A percentile compares a stretch with the other conserved stretches of the same genome.
Conservation (phyloP, 2,797 vertebrate species). For the Mus caroli region DNA sequence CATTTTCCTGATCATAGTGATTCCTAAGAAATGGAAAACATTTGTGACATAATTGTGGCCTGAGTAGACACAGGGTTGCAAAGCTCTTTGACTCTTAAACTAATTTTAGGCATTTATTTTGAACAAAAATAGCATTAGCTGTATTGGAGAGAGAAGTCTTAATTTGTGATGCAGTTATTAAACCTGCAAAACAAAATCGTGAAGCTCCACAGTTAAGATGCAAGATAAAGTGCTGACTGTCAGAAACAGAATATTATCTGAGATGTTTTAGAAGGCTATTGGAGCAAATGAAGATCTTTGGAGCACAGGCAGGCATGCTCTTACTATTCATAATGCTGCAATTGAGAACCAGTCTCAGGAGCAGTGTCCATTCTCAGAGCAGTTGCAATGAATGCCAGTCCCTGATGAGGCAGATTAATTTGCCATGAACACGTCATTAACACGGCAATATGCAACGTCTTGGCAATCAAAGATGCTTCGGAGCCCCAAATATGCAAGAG, state of each 20-base stretch:
- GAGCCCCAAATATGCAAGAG: slow-evolving; percentile 18
- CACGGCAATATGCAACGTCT: background rate
- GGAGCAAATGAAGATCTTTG: background rate
- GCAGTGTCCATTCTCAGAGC: slow-evolving; percentile 36
- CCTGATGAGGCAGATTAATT: slow-evolving; percentile 53
- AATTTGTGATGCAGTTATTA: background rate
- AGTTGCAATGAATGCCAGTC: slow-evolving; percentile 2
- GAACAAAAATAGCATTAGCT: background rate
- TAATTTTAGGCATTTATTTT: background rate
- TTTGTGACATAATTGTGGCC: background rate
- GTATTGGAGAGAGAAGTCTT: background rate
- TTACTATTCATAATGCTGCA: background rate
- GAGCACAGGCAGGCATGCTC: background rate
- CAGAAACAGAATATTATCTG: background rate
- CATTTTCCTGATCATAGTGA: background rate
- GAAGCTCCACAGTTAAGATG: background rate
- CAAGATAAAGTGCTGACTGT: background rate
- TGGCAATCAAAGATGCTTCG: slow-evolving; percentile 52
- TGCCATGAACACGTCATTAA: slow-evolving; percentile 51
- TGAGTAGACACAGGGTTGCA: background rate
- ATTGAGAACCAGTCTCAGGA: background rate
- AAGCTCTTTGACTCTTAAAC: background rate
- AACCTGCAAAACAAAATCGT: background rate
- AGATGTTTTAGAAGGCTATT: background rate
- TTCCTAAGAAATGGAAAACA: background rate